A percentile compares a stretch with the other conserved stretches of the same genome.
phyloP scores from a whole-genome alignment of 2,797 vertebrate genomes.

The Melanogrammus aeglefinus region DNA sequence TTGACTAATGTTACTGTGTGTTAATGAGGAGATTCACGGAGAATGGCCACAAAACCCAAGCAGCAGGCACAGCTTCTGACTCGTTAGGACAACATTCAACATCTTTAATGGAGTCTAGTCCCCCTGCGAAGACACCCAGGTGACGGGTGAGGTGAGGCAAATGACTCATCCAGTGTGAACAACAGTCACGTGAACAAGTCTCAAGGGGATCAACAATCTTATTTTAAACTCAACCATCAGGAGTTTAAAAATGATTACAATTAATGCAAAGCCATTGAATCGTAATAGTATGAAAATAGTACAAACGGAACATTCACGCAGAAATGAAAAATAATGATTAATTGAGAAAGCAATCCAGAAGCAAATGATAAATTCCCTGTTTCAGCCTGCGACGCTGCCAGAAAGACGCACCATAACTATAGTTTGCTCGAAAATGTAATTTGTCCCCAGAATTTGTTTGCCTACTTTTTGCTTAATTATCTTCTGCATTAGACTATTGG shows the following conservation, averaged over 20 bases:
- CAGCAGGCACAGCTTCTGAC: not conserved
- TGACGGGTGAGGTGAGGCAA: not conserved
- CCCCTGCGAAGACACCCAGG: not conserved
- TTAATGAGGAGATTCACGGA: not conserved
- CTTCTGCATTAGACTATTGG: not conserved
- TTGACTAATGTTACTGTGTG: not conserved
- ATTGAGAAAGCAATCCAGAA: not conserved
- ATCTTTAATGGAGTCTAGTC: not conserved
- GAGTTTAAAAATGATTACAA: not conserved
- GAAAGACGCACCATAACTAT: no score
- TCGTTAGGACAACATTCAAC: not conserved
- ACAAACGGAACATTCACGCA: not conserved
- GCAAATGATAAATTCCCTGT: not conserved
- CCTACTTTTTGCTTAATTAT: not conserved
- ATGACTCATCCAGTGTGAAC: not conserved
- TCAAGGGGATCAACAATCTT: not conserved
- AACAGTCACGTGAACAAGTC: not conserved
- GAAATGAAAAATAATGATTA: not conserved
- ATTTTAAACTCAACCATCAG: not conserved
- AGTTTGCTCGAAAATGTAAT: not conserved
- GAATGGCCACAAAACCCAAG: not conserved
- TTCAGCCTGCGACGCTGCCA: no score
- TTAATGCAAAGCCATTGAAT: not conserved
- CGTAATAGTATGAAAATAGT: not conserved
- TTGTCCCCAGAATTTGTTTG: not conserved